Evolutionary conservation across 2,888 invertebrate genomes (phyloP).

Genomic region (Frankliniella fusca): DNA sequence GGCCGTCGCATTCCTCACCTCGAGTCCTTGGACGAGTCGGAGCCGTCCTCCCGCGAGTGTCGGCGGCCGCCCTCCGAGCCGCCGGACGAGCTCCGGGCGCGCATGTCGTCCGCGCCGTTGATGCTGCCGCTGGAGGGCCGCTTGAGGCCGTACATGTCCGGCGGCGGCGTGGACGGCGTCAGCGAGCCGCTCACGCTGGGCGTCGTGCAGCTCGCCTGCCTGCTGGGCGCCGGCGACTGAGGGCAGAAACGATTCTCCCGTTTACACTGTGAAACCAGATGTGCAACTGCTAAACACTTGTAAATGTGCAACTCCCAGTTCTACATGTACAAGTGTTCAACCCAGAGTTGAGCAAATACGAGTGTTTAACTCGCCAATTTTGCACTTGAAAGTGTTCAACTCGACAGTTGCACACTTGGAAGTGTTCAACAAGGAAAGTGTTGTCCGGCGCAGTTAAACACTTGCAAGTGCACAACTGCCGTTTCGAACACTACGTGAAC

Average conservation of each 20-base stretch:
- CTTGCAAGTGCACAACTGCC: too few relatives aligned
- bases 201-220: conserved; percentile 47
- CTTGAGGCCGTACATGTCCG: neutral
- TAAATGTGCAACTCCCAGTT: too few relatives aligned
- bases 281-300: too few relatives aligned
- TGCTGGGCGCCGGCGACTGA: conserved; percentile 45
- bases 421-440: too few relatives aligned
- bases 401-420: too few relatives aligned
- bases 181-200: conserved; percentile 36
- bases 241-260: conserved; percentile 33
- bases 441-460: too few relatives aligned
- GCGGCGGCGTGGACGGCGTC: conserved; percentile 36
- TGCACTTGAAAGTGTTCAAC: too few relatives aligned
- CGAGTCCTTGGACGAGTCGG: conserved; percentile 75
- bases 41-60: conserved; percentile 80
- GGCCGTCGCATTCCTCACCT: conserved; percentile 43
- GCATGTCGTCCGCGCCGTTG: neutral
- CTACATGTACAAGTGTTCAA: too few relatives aligned
- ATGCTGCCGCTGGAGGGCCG: neutral
- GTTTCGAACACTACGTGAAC: too few relatives aligned
- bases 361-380: too few relatives aligned
- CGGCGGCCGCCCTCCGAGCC: conserved; percentile 52
- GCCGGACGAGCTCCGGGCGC: neutral
- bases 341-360: too few relatives aligned
- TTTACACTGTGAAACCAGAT: conserved; percentile 26